Conservation (phyloP, 2,113 vertebrate species). For the Syngnathus scovelli region DNA sequence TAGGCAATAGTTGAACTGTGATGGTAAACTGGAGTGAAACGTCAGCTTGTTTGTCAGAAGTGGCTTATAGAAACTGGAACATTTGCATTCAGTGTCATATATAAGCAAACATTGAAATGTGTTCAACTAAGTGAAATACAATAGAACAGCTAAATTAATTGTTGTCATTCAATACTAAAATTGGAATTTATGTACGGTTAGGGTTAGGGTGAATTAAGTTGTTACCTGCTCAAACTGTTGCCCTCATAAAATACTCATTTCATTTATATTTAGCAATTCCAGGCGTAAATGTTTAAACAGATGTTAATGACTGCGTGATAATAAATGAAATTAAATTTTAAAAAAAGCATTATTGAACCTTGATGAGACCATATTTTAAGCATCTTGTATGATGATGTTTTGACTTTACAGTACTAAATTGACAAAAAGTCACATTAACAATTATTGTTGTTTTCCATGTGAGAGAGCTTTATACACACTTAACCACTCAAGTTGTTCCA, state of each 20-base stretch:
- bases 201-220: background rate
- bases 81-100: background rate
- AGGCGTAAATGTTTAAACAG: no score
- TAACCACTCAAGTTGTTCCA: slow-evolving; percentile 10
- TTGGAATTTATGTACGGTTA: background rate
- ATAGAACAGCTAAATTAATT: background rate
- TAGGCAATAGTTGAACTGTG: background rate
- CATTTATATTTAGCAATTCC: background rate
- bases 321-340: background rate
- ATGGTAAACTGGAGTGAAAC: background rate
- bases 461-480: background rate
- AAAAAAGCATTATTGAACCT: background rate
- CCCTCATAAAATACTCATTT: background rate
- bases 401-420: background rate
- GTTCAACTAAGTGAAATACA: no score
- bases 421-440: no score
- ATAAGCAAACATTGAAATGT: background rate
- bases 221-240: background rate
- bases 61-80: background rate
- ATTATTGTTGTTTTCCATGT: no score
- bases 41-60: background rate
- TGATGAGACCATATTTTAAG: no score
- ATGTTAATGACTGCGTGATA: background rate
- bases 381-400: background rate
- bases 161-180: background rate